phyloP scores from a whole-genome alignment of 2,113 vertebrate genomes.

The Fulica atra region DNA sequence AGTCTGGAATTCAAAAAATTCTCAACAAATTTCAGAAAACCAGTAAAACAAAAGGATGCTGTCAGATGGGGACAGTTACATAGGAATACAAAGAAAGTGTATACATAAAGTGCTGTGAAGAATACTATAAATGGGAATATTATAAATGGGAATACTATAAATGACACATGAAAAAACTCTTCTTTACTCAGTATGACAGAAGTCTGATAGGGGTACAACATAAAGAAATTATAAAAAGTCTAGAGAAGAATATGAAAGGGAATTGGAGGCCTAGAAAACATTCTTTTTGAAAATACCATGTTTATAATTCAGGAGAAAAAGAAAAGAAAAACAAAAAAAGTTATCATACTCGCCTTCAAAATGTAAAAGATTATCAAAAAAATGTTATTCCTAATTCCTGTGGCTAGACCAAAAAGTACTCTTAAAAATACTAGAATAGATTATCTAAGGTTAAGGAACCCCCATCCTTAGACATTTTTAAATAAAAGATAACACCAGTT shows the following conservation, averaged over 20 bases:
- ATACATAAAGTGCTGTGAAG: neutral
- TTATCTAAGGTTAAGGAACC: neutral
- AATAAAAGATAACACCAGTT: neutral
- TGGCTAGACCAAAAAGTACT: neutral
- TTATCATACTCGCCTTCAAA: neutral
- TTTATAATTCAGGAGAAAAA: neutral
- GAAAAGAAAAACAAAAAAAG: neutral
- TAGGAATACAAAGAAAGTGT: neutral
- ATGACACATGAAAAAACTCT: neutral
- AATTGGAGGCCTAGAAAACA: neutral
- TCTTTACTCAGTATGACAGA: neutral
- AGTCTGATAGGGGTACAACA: neutral
- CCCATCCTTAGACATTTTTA: neutral
- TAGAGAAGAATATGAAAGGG: neutral
- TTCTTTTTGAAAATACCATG: neutral
- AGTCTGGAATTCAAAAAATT: neutral
- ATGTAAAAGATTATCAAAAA: neutral
- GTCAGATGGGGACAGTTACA: accelerated
- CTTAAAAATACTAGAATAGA: neutral
- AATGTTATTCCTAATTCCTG: neutral
- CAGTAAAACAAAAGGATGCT: neutral
- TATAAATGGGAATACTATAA: neutral
- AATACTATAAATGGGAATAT: neutral
- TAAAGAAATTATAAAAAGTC: neutral
- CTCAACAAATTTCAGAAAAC: neutral